Evolutionary conservation across 2,888 invertebrate genomes (phyloP).

Genomic region (Acrobasis repandana): DNA sequence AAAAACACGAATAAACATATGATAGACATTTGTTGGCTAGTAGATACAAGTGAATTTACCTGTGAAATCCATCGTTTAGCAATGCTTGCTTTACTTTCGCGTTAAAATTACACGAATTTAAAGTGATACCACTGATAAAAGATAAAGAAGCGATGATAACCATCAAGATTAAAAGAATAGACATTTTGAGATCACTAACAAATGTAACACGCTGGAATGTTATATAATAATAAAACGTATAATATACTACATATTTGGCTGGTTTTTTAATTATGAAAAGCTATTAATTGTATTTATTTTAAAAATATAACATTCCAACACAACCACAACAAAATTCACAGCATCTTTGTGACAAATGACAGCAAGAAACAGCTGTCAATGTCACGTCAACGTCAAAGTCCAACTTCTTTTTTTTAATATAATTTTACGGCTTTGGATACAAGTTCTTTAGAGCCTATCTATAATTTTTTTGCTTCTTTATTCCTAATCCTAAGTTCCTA

Average conservation of each 20-base stretch:
- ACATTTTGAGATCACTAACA: constrained; percentile 1
- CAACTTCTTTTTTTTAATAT: not conserved
- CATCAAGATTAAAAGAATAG: not conserved
- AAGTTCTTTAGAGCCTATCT: no score
- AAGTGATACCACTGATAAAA: constrained; percentile 35
- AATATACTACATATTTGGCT: not conserved
- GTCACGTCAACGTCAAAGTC: not conserved
- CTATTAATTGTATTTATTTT: not conserved
- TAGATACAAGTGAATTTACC: constrained; percentile 54
- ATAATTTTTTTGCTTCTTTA: no score
- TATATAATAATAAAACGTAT: not conserved
- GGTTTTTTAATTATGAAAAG: not conserved
- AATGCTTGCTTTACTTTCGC: constrained; percentile 57
- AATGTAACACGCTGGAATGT: not conserved
- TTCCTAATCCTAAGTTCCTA: no score
- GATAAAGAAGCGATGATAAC: constrained; percentile 27
- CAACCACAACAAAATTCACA: not conserved
- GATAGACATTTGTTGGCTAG: no score
- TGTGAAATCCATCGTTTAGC: constrained; percentile 65
- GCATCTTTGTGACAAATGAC: no score
- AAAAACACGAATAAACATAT: no score
- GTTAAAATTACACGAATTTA: constrained; percentile 52
- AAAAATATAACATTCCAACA: not conserved
- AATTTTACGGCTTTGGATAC: no score
- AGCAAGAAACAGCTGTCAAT: no score